Evolutionary conservation across 2,797 vertebrate species (phyloP).

Genomic region (Xiphorhynchus erythropygius): DNA sequence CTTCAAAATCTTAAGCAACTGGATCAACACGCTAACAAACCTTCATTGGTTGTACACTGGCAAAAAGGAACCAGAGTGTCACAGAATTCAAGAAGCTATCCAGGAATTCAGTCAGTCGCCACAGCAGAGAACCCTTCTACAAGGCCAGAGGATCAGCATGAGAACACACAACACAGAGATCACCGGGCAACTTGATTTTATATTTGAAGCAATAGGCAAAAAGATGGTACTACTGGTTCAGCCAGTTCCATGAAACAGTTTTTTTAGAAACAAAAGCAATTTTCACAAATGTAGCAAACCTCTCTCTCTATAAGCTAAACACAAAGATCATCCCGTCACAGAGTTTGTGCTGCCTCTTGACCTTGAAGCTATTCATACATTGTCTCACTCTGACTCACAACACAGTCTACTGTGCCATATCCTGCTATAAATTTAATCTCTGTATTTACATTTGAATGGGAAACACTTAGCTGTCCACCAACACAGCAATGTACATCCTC

Average conservation of each 20-base stretch:
- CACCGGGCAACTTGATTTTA: not conserved
- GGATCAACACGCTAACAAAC: not conserved
- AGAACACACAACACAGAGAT: not conserved
- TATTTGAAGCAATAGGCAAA: not conserved
- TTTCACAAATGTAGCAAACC: not conserved
- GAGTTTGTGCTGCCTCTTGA: not conserved
- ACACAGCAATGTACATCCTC: not conserved
- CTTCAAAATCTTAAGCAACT: not conserved
- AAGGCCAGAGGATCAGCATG: not conserved
- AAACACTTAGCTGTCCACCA: constrained; percentile 13
- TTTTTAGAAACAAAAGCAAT: not conserved
- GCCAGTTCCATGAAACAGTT: not conserved
- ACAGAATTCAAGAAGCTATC: not conserved
- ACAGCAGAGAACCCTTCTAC: not conserved
- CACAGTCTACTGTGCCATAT: not conserved
- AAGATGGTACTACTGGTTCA: not conserved
- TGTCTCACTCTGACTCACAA: constrained; percentile 24
- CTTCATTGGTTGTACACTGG: not conserved
- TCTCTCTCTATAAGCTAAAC: not conserved
- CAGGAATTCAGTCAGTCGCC: not conserved
- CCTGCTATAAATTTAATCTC: constrained; percentile 35
- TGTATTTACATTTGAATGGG: not conserved
- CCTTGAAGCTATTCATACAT: not conserved
- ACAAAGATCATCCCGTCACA: not conserved
- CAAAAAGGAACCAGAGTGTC: not conserved